These are phyloP conservation scores for Tricholauxania praeusta DNA, from an alignment of 2,888 invertebrate species.

Conservation along the genomic window DNA sequence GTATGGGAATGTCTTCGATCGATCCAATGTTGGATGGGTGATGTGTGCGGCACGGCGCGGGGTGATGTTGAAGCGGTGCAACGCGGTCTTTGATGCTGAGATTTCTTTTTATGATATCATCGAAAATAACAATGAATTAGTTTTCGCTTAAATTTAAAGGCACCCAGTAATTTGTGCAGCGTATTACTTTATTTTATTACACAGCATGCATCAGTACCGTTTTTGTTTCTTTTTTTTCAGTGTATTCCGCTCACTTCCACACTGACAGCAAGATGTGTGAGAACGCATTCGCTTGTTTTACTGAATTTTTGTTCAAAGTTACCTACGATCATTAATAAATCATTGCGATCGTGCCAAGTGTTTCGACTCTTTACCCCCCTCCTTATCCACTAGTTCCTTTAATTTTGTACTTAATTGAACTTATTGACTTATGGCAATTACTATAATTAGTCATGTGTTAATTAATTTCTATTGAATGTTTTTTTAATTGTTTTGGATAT, in stretches of 20 bases:
- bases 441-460: background rate
- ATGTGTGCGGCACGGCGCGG: too few species aligned
- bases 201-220: constrained; percentile 6
- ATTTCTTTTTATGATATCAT: constrained; percentile 33
- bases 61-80: background rate
- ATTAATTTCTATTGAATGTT: constrained; percentile 1
- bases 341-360: constrained; percentile 17
- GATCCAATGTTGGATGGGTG: too few species aligned
- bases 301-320: constrained; percentile 8
- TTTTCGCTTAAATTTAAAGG: constrained; percentile 32
- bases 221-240: constrained; percentile 10
- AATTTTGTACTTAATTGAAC: background rate
- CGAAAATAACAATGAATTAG: constrained; percentile 37
- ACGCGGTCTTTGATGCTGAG: constrained; percentile 32
- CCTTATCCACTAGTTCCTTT: background rate
- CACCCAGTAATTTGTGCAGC: constrained; percentile 23
- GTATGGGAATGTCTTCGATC: background rate
- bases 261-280: constrained; percentile 5
- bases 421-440: background rate
- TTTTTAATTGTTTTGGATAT: constrained; percentile 2
- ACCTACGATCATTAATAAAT: constrained; percentile 20
- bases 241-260: background rate
- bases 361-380: background rate
- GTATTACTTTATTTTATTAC: constrained; percentile 14
- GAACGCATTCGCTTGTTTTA: background rate